phyloP scores from a whole-genome alignment of 2,113 vertebrate genomes.

The Apodemus sylvaticus region DNA sequence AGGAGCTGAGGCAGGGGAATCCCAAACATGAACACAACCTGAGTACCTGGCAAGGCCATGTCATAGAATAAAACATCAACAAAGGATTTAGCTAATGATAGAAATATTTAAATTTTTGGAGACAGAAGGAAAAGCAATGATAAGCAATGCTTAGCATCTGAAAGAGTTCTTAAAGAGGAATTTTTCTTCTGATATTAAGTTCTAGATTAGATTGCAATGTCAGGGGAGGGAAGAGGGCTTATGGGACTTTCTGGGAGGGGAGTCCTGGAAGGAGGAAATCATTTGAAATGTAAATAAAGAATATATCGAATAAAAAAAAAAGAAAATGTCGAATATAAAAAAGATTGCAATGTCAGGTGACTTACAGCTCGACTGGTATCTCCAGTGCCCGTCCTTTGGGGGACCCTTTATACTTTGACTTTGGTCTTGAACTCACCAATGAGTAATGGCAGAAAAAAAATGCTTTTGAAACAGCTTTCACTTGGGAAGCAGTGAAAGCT shows the following conservation, averaged over 20 bases:
- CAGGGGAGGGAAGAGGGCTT: neutral
- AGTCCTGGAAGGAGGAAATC: too few relatives aligned
- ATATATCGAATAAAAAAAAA: too few relatives aligned
- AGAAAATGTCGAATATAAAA: too few relatives aligned
- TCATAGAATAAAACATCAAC: neutral
- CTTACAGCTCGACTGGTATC: neutral
- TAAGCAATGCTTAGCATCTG: neutral
- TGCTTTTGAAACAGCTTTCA: neutral
- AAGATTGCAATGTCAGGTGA: neutral
- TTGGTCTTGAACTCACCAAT: neutral
- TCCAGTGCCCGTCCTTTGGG: neutral
- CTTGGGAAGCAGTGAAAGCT: neutral
- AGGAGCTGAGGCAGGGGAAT: neutral
- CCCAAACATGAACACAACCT: neutral
- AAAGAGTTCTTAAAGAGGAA: neutral
- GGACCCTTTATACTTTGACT: neutral
- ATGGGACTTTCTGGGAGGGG: too few relatives aligned
- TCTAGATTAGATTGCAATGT: neutral
- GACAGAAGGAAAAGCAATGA: neutral
- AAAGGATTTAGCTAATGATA: neutral
- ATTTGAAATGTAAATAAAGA: too few relatives aligned
- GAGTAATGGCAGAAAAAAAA: neutral
- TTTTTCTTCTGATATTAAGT: neutral
- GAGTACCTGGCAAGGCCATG: neutral
- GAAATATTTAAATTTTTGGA: conserved; percentile 5